Evolutionary conservation across 2,797 vertebrate species (phyloP).

Genomic region (Menidia menidia): DNA sequence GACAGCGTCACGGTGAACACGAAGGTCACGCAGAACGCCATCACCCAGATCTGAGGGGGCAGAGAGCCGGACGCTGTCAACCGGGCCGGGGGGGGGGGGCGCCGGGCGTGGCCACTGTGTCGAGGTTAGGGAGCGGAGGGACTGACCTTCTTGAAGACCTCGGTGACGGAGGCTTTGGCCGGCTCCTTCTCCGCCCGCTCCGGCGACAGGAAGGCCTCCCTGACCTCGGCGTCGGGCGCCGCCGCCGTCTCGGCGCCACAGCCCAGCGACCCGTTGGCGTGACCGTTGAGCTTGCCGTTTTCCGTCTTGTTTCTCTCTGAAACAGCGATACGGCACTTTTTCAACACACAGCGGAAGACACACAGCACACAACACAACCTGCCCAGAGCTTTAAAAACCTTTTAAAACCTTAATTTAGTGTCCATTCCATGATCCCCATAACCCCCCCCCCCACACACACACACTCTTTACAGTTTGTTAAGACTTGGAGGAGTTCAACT

Average conservation of each 20-base stretch:
- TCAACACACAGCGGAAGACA: background rate
- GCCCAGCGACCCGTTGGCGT: slow-evolving; percentile 46
- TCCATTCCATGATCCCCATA: no score
- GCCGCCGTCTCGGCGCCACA: background rate
- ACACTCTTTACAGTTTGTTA: no score
- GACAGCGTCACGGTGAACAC: slow-evolving; percentile 90
- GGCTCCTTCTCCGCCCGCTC: slow-evolving; percentile 44
- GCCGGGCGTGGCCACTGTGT: no score
- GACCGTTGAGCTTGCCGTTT: slow-evolving; percentile 60
- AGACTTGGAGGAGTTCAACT: no score
- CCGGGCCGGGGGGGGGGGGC: no score
- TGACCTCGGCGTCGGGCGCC: background rate
- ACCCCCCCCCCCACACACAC: no score
- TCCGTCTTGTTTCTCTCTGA: slow-evolving; percentile 47
- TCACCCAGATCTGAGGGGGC: slow-evolving; percentile 85
- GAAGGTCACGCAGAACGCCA: slow-evolving; percentile 89
- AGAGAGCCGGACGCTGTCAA: no score
- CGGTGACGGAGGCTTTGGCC: slow-evolving; percentile 74
- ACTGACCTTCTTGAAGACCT: slow-evolving; percentile 85
- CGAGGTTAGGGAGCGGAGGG: background rate
- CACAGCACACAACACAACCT: no score
- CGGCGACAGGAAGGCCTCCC: slow-evolving; percentile 47
- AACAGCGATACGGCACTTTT: accelerated
- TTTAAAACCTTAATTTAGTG: background rate
- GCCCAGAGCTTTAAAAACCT: background rate